These are phyloP conservation scores for Leptodactylus fallax DNA, from an alignment of 2,797 vertebrate genomes.

Conservation along the genomic window DNA sequence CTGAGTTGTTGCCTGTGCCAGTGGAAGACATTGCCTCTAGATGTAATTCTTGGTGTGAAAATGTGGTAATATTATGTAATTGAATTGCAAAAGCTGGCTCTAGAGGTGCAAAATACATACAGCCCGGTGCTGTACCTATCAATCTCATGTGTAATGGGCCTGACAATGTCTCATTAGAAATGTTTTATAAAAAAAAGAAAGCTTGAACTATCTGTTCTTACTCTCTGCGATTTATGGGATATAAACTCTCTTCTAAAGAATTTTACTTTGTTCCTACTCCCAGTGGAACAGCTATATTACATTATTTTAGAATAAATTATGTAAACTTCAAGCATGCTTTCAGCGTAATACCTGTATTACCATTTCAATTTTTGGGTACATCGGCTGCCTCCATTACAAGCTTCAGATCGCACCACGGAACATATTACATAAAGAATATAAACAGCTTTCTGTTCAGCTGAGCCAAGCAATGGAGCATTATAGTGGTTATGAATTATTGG, in stretches of 20 bases:
- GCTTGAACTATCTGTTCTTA: slow-evolving; percentile 33
- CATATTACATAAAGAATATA: slow-evolving; percentile 62
- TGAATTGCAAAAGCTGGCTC: slow-evolving; percentile 39
- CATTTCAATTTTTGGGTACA: slow-evolving; percentile 46
- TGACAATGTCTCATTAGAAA: slow-evolving; percentile 49
- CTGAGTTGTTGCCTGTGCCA: slow-evolving; percentile 26
- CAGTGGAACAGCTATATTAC: slow-evolving; percentile 28
- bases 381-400: slow-evolving; percentile 47
- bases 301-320: slow-evolving; percentile 62
- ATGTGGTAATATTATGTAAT: slow-evolving; percentile 36
- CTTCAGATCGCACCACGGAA: slow-evolving; percentile 43
- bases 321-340: slow-evolving; percentile 38
- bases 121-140: slow-evolving; percentile 20
- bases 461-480: slow-evolving; percentile 56
- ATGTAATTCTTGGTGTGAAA: slow-evolving; percentile 35
- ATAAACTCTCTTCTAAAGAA: slow-evolving; percentile 42
- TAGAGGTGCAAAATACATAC: slow-evolving; percentile 21
- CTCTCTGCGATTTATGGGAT: slow-evolving; percentile 32
- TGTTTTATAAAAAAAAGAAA: slow-evolving; percentile 45
- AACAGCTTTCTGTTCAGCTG: slow-evolving; percentile 56
- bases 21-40: slow-evolving; percentile 22
- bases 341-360: slow-evolving; percentile 48
- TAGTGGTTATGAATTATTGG: slow-evolving; percentile 61
- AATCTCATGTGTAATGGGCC: not conserved
- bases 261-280: slow-evolving; percentile 47